phyloP scores from a whole-genome alignment of 2,888 invertebrate genomes.

The Epistrophe grossulariae region DNA sequence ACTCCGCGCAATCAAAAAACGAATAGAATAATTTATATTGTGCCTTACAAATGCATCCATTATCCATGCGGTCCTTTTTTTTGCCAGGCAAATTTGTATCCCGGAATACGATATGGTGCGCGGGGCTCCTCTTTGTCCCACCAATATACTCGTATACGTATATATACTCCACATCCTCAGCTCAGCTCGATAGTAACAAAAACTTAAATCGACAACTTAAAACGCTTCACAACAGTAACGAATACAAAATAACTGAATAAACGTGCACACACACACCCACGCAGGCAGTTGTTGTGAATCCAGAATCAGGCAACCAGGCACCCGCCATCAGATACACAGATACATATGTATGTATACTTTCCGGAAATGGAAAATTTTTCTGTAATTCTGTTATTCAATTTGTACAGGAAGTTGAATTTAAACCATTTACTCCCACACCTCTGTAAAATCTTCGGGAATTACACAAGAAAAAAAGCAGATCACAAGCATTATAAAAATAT shows the following conservation, averaged over 20 bases:
- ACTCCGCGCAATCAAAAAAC: conserved; percentile 57
- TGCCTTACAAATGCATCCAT: conserved; percentile 64
- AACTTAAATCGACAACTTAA: conserved; percentile 73
- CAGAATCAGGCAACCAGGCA: not conserved
- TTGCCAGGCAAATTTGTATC: conserved; percentile 40
- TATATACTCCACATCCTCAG: not conserved
- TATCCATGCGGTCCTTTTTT: conserved; percentile 33
- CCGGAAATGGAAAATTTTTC: conserved; percentile 63
- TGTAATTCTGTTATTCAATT: conserved; percentile 74
- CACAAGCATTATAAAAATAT: conserved; percentile 17
- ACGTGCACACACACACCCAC: conserved; percentile 25
- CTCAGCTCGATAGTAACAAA: conserved; percentile 24
- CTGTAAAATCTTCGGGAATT: conserved; percentile 39
- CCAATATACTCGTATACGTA: not conserved
- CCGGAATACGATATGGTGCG: not conserved
- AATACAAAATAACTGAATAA: conserved; percentile 40
- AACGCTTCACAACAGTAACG: conserved; percentile 43
- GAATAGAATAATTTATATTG: conserved; percentile 63
- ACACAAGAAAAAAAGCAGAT: conserved; percentile 28
- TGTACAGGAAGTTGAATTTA: conserved; percentile 73
- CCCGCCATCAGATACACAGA: conserved; percentile 31
- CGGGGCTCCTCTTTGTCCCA: not conserved
- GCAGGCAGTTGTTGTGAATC: not conserved
- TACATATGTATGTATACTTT: not conserved
- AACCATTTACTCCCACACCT: conserved; percentile 68